Conservation (phyloP, 1,140 invertebrate genomes). For the Papilio dardanus region DNA sequence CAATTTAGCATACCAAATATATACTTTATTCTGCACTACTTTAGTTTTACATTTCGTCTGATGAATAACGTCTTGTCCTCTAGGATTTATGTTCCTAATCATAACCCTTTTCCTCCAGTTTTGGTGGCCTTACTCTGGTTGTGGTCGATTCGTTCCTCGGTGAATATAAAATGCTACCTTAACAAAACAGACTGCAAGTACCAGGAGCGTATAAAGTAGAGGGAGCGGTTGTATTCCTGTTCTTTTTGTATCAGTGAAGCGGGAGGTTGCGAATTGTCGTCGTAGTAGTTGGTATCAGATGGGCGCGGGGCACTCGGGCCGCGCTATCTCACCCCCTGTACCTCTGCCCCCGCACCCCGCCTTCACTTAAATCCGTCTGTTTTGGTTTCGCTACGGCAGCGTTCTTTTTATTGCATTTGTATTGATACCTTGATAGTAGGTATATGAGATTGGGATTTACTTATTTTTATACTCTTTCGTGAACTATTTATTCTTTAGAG, state of each 20-base stretch:
- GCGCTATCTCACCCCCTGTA: constrained; percentile 43
- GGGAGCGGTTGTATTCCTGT: background rate
- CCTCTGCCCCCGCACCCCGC: constrained; percentile 41
- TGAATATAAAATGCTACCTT: background rate
- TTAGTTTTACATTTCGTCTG: background rate
- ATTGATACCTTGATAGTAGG: constrained; percentile 38
- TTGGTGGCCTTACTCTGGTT: background rate
- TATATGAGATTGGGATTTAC: constrained; percentile 21
- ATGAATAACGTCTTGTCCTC: no score
- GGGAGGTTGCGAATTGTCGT: constrained; percentile 76
- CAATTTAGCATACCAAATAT: no score
- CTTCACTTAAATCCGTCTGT: constrained; percentile 55
- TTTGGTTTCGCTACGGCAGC: constrained; percentile 51
- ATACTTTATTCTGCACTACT: no score
- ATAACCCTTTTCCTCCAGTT: no score
- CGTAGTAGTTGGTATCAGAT: constrained; percentile 74
- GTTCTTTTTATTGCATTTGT: constrained; percentile 41
- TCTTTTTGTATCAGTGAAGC: constrained; percentile 41
- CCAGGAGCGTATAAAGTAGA: background rate
- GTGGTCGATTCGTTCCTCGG: background rate
- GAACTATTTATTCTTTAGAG: background rate
- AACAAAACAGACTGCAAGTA: background rate
- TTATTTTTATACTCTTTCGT: constrained; percentile 4
- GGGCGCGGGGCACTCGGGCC: constrained; percentile 51
- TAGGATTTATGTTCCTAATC: no score